Evolutionary conservation across 2,888 invertebrate species (phyloP), one percentile per base, ranked within the genome.

Genomic region (Sinopyrophorus schimmeli): DNA sequence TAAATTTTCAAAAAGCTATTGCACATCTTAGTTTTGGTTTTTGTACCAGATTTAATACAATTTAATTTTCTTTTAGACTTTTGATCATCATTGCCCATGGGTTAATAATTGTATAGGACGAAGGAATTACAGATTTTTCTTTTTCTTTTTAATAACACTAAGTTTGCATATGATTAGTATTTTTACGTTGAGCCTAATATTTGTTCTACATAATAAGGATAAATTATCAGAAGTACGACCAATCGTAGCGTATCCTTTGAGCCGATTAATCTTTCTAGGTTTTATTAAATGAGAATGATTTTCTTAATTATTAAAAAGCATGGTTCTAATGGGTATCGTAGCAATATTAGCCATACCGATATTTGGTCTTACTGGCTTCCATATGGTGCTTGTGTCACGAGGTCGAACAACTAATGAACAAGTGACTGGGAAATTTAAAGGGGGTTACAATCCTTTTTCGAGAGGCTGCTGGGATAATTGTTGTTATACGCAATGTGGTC

Each of bases 1-100:
- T n/a, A n/a, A n/a, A n/a, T n/a, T n/a, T n/a, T n/a, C n/a, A n/a
- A n/a, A 5, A 20, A 5, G 20, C 6, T 20, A 6, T 20, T 20
- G 20, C 6, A 20, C 20, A 20, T 20, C 5, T 20, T 31, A 7
- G n/a, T 11, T 18, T 15, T 30, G n/a, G 15, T 15, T 9, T 32
- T 26, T 7, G 26, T 26, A n/a, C 26, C 4, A 9, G 6, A 20
- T 5, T 20, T 20, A 6, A 20, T 20, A 20, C 20, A n/a, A n/a
- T n/a, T n/a, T n/a, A n/a, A n/a, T 20, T 31, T 31, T 42, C 23
- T 83, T 83, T 38, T 80, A 98, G 94, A 97, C 96, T 44, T 99
- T 99, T 76, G 99, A 99, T 79, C 99, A 99, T 81, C 99, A 99
- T 77, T 99, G 99, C 76, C 93, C 94, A 55, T 94, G 94, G 94